Base-by-base conservation (phyloP, 2,113 vertebrate genomes). In the Bos indicus region DNA sequence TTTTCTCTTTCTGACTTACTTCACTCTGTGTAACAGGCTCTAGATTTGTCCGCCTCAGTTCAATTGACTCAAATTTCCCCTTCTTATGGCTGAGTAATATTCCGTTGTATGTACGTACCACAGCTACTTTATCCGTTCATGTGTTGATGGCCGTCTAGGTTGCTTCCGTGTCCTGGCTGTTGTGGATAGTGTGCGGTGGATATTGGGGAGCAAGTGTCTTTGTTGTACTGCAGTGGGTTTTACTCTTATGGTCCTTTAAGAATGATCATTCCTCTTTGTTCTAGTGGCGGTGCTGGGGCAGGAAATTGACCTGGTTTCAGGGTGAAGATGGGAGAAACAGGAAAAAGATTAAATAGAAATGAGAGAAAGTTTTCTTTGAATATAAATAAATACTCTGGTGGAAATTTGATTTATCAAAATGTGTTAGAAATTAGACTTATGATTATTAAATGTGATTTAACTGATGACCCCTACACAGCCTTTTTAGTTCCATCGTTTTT, bases 41-140 rank as follows among this genome's bases (percentile, higher is more conserved):
- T 43, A 43, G 71, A 43, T 77, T 43, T 26, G 36, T 43, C 12
- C 1, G 0, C 36, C 71, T 77, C 36, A 26, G 36, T 43, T 40
- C 36, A 26, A 0, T 25, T 43, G 71, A 25, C 36, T 43, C 36
- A 14, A 14, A 26, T 43, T 26, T 43, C 1, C 36, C 21, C 71
- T 7, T 43, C 25, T 77, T 2, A 43, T 25, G 71, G 71, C 36
- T 43, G 36, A 74, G 36, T 43, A 26, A 26, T 40, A 26, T 21
- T 14, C 21, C 23, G 1, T 0, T 74, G 21, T 26, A 2, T 43
- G 6, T 3, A 3, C 7, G 6, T 43, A 21, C 36, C 36, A 13
- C 23, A 14, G 23, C 11, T 3, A 13, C 71, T 43, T 43, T 26
- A 26, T 14, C 36, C 23, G 6, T 7, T 14, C 71, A 2, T 2